Conservation (phyloP, 2,797 vertebrate species). For the Arnoldichthys spilopterus region DNA sequence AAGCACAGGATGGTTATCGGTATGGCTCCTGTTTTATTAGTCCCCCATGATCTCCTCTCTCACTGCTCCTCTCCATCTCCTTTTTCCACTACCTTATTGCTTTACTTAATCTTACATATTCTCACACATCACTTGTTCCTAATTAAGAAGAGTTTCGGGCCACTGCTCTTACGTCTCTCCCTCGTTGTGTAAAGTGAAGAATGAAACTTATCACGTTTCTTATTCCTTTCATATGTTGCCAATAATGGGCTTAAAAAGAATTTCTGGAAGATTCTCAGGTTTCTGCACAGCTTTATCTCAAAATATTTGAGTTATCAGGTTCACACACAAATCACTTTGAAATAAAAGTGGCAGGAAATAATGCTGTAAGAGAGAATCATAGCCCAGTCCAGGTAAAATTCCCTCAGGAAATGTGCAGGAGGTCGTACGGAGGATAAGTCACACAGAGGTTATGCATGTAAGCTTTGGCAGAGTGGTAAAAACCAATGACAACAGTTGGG, state of each 20-base stretch:
- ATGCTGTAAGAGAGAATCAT: constrained; percentile 49
- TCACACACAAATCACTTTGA: constrained; percentile 63
- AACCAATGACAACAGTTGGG: constrained; percentile 46
- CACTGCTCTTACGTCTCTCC: constrained; percentile 57
- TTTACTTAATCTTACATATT: constrained; percentile 43
- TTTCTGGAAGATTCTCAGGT: constrained; percentile 59
- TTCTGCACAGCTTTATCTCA: constrained; percentile 57
- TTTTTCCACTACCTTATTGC: constrained; percentile 42
- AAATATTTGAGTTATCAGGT: constrained; percentile 66
- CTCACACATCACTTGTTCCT: constrained; percentile 50
- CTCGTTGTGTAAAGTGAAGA: constrained; percentile 60
- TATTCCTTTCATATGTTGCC: constrained; percentile 69
- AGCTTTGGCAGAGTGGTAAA: constrained; percentile 53
- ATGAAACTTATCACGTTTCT: constrained; percentile 68
- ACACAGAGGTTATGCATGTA: constrained; percentile 46
- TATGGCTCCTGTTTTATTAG: constrained; percentile 60
- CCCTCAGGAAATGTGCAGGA: constrained; percentile 58
- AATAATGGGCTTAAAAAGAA: constrained; percentile 55
- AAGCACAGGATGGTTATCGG: constrained; percentile 86
- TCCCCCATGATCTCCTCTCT: constrained; percentile 11
- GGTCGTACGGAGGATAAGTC: constrained; percentile 53
- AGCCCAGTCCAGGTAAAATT: constrained; percentile 58
- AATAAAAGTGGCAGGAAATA: constrained; percentile 61
- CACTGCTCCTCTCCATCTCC: constrained; percentile 28
- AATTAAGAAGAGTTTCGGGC: constrained; percentile 46